Conservation (phyloP, 1,140 invertebrate genomes). For the Bathynomus jamesi region DNA sequence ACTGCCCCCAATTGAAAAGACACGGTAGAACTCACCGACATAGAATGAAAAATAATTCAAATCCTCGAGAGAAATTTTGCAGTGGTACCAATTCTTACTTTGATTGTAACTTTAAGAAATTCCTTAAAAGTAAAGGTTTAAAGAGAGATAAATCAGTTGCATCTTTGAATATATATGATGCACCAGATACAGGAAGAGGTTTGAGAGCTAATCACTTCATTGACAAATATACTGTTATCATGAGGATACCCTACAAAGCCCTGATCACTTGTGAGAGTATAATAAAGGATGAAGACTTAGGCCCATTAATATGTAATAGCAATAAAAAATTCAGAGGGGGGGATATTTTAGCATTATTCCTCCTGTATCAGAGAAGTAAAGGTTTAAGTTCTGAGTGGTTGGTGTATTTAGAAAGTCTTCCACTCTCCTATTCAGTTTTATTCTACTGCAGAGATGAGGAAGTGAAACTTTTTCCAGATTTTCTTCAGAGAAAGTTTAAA, state of each 20-base stretch:
- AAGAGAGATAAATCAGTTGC: too few species aligned
- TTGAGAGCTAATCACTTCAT: conserved; percentile 51
- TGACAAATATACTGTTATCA: conserved; percentile 47
- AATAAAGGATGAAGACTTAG: conserved; percentile 12
- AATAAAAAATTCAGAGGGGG: conserved; percentile 42
- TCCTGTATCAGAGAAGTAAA: conserved; percentile 46
- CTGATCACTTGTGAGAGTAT: conserved; percentile 50
- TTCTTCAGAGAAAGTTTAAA: conserved; percentile 43
- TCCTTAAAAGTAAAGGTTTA: too few species aligned
- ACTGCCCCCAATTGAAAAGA: too few species aligned
- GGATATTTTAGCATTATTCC: conserved; percentile 53
- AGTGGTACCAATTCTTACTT: too few species aligned
- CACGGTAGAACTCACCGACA: too few species aligned
- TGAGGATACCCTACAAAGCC: conserved; percentile 51
- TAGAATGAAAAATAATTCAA: too few species aligned
- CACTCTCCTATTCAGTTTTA: conserved; percentile 46
- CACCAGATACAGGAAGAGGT: conserved; percentile 52
- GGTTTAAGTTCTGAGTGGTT: conserved; percentile 41
- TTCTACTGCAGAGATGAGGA: conserved; percentile 38
- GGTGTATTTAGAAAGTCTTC: conserved; percentile 54
- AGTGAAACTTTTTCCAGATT: conserved; percentile 45
- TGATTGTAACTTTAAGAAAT: too few species aligned
- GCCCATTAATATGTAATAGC: conserved; percentile 41
- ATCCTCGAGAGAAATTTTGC: too few species aligned
- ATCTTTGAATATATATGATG: too few species aligned